Evolutionary conservation across 2,888 invertebrate genomes (phyloP).

Genomic region (Holacanthella duospinosa): DNA sequence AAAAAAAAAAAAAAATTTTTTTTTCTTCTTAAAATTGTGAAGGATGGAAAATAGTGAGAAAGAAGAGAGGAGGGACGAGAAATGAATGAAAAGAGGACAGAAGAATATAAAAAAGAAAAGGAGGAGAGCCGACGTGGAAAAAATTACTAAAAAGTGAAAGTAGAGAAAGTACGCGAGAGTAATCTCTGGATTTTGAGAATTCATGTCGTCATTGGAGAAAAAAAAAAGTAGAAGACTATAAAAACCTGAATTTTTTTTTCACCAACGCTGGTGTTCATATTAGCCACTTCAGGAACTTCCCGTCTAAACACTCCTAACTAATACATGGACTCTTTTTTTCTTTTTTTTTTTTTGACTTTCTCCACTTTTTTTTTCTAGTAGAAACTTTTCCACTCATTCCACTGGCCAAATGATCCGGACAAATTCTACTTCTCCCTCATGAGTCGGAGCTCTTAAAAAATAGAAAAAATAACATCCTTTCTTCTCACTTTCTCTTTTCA

Average conservation of each 20-base stretch:
- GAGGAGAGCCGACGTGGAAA: conserved; percentile 33
- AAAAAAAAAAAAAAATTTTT: no score
- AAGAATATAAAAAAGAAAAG: conserved; percentile 29
- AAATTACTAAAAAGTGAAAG: conserved; percentile 33
- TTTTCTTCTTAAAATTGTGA: background rate
- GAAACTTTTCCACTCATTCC: no score
- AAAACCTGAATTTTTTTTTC: background rate
- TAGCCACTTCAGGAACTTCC: background rate
- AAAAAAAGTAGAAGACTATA: background rate
- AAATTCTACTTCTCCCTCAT: background rate
- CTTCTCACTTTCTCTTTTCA: background rate
- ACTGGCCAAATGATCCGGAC: background rate
- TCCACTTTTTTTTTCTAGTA: background rate
- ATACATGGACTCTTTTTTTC: background rate
- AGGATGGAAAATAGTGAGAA: no score
- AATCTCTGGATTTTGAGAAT: conserved; percentile 38
- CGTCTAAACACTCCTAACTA: background rate
- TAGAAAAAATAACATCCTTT: background rate
- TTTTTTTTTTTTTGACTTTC: background rate
- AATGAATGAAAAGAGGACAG: conserved; percentile 3
- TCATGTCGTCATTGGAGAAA: conserved; percentile 35
- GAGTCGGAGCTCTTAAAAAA: background rate
- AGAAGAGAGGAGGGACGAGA: background rate
- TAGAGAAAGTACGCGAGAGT: conserved; percentile 16
- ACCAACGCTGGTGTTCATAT: background rate